Percentiles rank a stretch among this genome's conserved stretches.
phyloP scores from a whole-genome alignment of 2,113 vertebrate genomes.

The Myodes glareolus region DNA sequence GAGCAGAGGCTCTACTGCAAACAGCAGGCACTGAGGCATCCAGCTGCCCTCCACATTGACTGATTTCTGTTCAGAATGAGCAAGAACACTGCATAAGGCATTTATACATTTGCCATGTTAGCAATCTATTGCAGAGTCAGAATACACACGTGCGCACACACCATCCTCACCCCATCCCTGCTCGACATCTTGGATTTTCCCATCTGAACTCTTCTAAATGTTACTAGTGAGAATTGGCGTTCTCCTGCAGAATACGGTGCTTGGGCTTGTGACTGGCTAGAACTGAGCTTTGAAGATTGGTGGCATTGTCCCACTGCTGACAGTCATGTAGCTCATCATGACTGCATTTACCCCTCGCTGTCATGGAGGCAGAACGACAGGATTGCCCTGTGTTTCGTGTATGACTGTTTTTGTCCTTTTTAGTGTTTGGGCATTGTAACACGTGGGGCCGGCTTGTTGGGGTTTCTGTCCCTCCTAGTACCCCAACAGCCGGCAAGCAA shows the following conservation, averaged over 20 bases:
- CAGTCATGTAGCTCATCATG: not conserved
- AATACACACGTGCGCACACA: too few species aligned
- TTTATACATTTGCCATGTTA: not conserved
- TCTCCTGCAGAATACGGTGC: not conserved
- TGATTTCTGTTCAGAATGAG: not conserved
- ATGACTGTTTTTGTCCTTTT: not conserved
- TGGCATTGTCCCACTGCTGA: not conserved
- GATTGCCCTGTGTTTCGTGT: not conserved
- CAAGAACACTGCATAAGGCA: accelerated
- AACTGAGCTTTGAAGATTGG: not conserved
- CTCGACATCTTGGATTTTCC: not conserved
- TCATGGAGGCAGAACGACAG: not conserved
- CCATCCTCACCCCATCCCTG: not conserved
- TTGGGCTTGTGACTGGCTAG: not conserved
- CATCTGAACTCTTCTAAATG: not conserved
- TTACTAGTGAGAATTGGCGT: not conserved
- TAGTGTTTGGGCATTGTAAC: not conserved
- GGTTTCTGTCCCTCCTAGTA: too few species aligned
- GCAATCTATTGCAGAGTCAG: too few species aligned
- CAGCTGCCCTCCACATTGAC: not conserved
- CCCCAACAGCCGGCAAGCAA: too few species aligned
- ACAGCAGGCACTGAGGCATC: not conserved
- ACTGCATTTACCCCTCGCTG: not conserved
- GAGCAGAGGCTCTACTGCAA: not conserved
- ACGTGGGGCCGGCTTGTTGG: too few species aligned